Base-by-base conservation (phyloP, 2,888 invertebrate genomes). In the Antheraea assamensis region DNA sequence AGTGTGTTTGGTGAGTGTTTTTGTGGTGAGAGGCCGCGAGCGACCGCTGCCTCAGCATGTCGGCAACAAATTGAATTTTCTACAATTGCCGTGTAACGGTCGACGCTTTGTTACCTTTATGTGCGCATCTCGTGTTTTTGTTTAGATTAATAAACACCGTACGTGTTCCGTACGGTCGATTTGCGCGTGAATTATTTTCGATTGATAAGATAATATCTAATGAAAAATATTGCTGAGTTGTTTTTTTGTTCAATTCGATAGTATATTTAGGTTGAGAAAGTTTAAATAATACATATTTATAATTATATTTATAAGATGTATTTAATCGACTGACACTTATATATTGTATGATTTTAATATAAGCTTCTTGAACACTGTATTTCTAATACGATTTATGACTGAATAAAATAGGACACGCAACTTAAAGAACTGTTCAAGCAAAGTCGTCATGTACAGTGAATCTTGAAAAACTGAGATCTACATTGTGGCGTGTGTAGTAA, bases 21-120 rank as follows among this genome's bases (percentile, higher is more conserved):
- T 87, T 88, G 89, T 87, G 89, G 89, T 61, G 61, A 61, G 61
- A 61, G 61, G 61, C 61, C 27, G 61, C 61, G 27, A 87, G 73
- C 74, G 72, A 71, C 30, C 42, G 47, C 21, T 52, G 71, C 75
- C 73, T 42, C 55, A 71, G 76, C 76, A 79, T 74, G 75, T 75
- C 78, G 75, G 75, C 79, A 78, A 86, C 87, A 90, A 92, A 92
- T 93, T 93, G 88, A 92, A 92, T 91, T 91, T 89, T 79, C 83
- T 87, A 87, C 88, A 83, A 87, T 85, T 85, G 85, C 85, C 83
- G 79, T 82, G 81, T 87, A 88, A 87, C 85, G 87, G 87, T 82
- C 35, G 27, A 70, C 80, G 81, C 82, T 85, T 86, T 84, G 85
- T 88, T 86, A 82, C 80, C 80, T 84, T 84, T 83, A 78, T 79